These are phyloP conservation scores for Nibea coibor DNA, from an alignment of 2,113 vertebrate species.

Conservation along the genomic window DNA sequence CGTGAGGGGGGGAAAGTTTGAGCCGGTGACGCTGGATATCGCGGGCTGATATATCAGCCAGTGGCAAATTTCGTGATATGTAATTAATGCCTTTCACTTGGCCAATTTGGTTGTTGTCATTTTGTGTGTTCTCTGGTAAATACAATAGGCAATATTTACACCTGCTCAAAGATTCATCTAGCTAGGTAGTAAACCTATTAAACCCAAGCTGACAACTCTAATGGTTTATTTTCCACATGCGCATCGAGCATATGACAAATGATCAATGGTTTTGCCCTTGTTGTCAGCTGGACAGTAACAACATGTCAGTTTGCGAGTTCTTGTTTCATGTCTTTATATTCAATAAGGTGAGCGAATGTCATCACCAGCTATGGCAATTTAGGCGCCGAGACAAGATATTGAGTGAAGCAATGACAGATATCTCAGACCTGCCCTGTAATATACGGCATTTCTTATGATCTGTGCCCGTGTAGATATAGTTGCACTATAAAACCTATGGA, in stretches of 20 bases:
- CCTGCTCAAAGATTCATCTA: not conserved
- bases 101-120: not conserved
- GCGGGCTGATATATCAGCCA: not conserved
- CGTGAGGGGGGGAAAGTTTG: not conserved
- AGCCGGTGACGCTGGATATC: constrained; percentile 8
- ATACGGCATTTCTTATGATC: not conserved
- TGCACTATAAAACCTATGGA: not conserved
- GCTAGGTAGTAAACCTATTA: not conserved
- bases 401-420: constrained; percentile 19
- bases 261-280: not conserved
- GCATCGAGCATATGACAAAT: not conserved
- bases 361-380: constrained; percentile 35
- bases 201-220: not conserved
- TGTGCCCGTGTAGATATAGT: not conserved
- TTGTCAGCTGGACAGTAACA: not conserved
- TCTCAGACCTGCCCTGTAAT: not conserved
- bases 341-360: constrained; percentile 24
- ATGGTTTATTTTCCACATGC: not conserved
- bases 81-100: constrained; percentile 11
- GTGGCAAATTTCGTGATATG: constrained; percentile 6
- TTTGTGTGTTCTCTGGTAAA: not conserved
- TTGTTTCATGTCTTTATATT: constrained; percentile 31
- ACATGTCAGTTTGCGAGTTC: constrained; percentile 8
- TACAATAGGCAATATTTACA: not conserved
- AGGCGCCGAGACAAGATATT: constrained; percentile 26